phyloP scores from a whole-genome alignment of 2,797 vertebrate species.

The Coranthus polyacanthus region DNA sequence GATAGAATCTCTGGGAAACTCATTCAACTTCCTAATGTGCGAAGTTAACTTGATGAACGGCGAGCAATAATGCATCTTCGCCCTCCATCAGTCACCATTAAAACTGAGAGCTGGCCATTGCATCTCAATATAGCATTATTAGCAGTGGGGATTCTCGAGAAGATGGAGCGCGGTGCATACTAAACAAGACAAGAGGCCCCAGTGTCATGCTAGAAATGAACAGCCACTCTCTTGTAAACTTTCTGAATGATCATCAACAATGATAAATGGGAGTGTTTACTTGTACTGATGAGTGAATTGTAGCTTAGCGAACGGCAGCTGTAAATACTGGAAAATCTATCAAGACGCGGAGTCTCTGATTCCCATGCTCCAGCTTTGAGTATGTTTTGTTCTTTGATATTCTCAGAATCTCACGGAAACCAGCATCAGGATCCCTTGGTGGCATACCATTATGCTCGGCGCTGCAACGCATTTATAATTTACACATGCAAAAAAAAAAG shows the following conservation, averaged over 20 bases:
- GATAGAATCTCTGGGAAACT: slow-evolving; percentile 74
- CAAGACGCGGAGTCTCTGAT: not conserved
- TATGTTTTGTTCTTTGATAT: slow-evolving; percentile 3
- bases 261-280: slow-evolving; percentile 46
- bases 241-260: slow-evolving; percentile 24
- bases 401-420: slow-evolving; percentile 8
- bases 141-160: slow-evolving; percentile 43
- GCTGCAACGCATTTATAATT: slow-evolving; percentile 26
- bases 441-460: slow-evolving; percentile 8
- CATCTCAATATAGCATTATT: slow-evolving; percentile 70
- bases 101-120: slow-evolving; percentile 63
- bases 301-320: slow-evolving; percentile 15
- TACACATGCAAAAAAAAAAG: slow-evolving; percentile 18
- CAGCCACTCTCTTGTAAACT: slow-evolving; percentile 39
- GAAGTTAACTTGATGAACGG: slow-evolving; percentile 78
- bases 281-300: slow-evolving; percentile 24
- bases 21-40: slow-evolving; percentile 73
- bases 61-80: slow-evolving; percentile 61
- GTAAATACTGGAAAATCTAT: not conserved
- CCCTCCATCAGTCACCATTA: slow-evolving; percentile 77
- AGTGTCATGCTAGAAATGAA: slow-evolving; percentile 20
- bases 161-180: slow-evolving; percentile 47
- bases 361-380: not conserved
- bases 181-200: slow-evolving; percentile 42
- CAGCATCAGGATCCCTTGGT: not conserved